Conservation (phyloP, 2,797 vertebrate species). For the Dipus sagitta region DNA sequence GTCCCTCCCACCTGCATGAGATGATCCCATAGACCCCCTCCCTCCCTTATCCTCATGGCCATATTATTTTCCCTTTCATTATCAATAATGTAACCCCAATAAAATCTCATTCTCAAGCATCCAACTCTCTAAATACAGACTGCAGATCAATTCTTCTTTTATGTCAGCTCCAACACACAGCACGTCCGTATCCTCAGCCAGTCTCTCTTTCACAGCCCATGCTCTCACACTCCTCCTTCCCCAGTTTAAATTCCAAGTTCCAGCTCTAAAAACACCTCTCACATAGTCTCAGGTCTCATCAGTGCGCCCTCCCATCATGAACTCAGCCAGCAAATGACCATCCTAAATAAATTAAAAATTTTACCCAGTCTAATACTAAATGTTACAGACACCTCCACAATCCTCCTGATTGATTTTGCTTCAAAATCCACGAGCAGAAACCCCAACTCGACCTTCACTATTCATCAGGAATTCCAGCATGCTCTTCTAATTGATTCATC, state of each 20-base stretch:
- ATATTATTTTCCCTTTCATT: background rate
- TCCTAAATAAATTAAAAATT: background rate
- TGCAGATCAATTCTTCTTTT: background rate
- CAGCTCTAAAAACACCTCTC: background rate
- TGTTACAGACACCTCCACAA: background rate
- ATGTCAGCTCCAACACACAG: background rate
- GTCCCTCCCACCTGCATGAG: background rate
- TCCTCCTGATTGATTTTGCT: background rate
- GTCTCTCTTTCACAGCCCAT: background rate
- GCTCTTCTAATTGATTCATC: background rate
- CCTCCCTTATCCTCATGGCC: background rate
- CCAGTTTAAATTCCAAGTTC: background rate
- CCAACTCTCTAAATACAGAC: background rate
- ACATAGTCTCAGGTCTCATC: background rate
- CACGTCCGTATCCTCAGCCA: background rate
- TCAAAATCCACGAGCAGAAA: background rate
- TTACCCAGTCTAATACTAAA: background rate
- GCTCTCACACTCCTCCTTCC: background rate
- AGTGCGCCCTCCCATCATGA: background rate
- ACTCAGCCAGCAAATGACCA: background rate
- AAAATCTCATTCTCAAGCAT: background rate
- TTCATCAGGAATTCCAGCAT: background rate
- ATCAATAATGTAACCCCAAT: background rate
- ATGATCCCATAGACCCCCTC: background rate
- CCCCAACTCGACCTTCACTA: background rate